Conservation (phyloP, 2,888 invertebrate species). For the Acrobasis repandana region DNA sequence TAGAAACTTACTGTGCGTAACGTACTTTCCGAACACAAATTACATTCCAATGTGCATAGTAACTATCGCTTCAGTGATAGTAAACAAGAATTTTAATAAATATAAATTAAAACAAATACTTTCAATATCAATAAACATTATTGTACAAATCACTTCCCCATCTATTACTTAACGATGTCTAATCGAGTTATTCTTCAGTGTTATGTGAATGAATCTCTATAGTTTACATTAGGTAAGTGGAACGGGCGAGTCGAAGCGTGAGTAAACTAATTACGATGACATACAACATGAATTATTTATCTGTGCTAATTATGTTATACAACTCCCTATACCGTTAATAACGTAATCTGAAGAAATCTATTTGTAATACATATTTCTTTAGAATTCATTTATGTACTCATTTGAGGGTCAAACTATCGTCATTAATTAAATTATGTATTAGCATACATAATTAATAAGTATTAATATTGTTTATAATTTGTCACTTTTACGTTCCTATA, state of each 20-base stretch:
- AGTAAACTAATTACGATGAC: neutral
- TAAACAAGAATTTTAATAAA: neutral
- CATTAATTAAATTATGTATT: no score
- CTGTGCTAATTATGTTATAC: no score
- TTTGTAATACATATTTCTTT: no score
- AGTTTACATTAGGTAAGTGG: neutral
- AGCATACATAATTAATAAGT: no score
- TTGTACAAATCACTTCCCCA: neutral
- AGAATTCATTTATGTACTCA: no score
- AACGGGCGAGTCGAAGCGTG: neutral
- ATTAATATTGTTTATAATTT: no score
- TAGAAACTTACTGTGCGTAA: no score
- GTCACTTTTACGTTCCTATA: no score
- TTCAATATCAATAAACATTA: constrained; percentile 4
- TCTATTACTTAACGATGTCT: constrained; percentile 11
- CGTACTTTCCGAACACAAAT: neutral
- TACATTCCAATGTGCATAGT: neutral
- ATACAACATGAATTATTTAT: no score
- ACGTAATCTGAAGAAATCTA: no score
- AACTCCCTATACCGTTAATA: no score
- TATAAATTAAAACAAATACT: neutral
- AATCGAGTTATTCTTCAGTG: constrained; percentile 3
- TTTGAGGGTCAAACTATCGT: no score
- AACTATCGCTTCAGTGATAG: neutral
- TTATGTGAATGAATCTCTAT: neutral